Base-by-base conservation (phyloP, 2,797 vertebrate genomes). In the Denticeps clupeoides region DNA sequence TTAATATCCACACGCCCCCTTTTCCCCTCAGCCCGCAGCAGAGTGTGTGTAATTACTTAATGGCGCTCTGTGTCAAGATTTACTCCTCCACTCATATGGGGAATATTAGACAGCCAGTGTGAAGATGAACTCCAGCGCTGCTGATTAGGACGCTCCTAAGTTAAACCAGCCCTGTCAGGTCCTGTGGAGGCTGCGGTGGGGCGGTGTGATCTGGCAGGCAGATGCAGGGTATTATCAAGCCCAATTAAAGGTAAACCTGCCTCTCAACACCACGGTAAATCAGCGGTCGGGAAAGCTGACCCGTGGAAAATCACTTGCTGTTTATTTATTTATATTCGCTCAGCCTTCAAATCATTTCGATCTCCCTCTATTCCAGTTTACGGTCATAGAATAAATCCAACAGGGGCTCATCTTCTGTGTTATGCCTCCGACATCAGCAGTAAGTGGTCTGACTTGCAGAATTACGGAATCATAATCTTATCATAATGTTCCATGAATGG, bases 171-270 rank as follows among this genome's bases (percentile, higher is more conserved):
- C 61, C 62, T 69, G 65, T 60, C 59, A 72, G 67, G 65, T 69
- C 65, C 51, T 61, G 41, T 50, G 61, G 73, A 65, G 64, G 55
- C 64, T 66, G 64, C 60, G 59, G 53, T 72, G 72, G 71, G 72
- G 65, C 66, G 65, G 47, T 12, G 31, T 23, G 55, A 71, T 78
- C 73, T 78, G 73, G 67, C 49, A 64, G 59, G 68, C 77, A 83
- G 72, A 79, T 79, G 75, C 67, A 74, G 59, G 69, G 71, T 69
- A 70, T 72, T 70, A 65, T 58, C 64, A 63, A 33, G 56, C 71
- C 55, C 64, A 73, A 76, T 74, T 78, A 74, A 78, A 78, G 70
- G 75, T 80, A 71, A 72, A 77, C 68, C 65, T 59, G 59, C 58
- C 68, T 77, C 72, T 79, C 70, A 70, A 65, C 68, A 11, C 62